Conservation (phyloP, 2,888 invertebrate species). For the Drosophila prolongata region DNA sequence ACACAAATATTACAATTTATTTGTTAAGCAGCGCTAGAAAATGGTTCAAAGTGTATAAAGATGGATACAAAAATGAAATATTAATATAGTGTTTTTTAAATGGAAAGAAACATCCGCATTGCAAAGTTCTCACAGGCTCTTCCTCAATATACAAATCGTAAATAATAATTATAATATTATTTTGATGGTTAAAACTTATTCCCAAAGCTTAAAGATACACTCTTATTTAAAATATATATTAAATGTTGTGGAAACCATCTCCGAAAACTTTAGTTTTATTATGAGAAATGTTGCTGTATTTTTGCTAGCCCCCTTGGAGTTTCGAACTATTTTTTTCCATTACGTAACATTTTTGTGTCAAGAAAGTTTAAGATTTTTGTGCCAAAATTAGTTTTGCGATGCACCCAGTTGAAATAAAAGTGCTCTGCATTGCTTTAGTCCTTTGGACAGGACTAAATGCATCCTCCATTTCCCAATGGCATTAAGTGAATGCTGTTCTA, state of each 20-base stretch:
- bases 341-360: conserved; percentile 5
- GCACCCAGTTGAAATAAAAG: not conserved
- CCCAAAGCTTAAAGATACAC: too few species aligned
- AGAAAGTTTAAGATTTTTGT: conserved; percentile 8
- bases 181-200: too few species aligned
- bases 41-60: not conserved
- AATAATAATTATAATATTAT: too few species aligned
- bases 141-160: not conserved
- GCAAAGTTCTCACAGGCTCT: conserved; percentile 66
- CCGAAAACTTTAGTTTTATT: conserved; percentile 1
- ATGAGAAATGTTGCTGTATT: not conserved
- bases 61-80: not conserved
- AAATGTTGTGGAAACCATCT: not conserved
- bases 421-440: not conserved
- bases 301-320: not conserved
- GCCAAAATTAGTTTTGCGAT: conserved; percentile 7
- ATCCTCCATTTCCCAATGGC: conserved; percentile 6
- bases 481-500: conserved; percentile 18
- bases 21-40: conserved; percentile 44
- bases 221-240: too few species aligned
- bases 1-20: conserved; percentile 55
- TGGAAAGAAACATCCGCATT: conserved; percentile 39
- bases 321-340: not conserved
- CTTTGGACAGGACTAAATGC: conserved; percentile 5
- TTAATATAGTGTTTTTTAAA: not conserved